phyloP scores from a whole-genome alignment of 2,113 vertebrate genomes.

The Emydura subglobosa region DNA sequence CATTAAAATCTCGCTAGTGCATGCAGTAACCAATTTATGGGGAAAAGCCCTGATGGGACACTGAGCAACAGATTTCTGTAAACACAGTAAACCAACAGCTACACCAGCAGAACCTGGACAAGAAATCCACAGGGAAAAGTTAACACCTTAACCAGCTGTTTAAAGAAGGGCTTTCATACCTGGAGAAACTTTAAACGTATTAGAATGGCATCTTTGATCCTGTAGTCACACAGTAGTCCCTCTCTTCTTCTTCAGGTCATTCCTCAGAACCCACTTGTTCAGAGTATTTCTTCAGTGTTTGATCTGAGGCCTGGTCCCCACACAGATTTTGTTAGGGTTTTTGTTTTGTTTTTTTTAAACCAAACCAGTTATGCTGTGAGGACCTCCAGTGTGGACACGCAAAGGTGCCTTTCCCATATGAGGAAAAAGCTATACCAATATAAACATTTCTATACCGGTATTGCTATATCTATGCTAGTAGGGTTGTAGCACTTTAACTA shows the following conservation, averaged over 20 bases:
- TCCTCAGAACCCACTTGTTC: background rate
- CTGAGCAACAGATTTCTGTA: background rate
- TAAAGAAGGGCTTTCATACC: background rate
- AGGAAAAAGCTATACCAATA: too few species aligned
- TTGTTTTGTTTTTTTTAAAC: background rate
- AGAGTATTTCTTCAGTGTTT: background rate
- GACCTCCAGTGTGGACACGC: too few species aligned
- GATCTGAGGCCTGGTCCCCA: background rate
- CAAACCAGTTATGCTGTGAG: too few species aligned
- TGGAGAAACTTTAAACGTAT: background rate
- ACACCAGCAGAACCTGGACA: background rate
- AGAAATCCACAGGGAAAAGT: background rate
- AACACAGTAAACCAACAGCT: background rate
- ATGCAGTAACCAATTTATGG: rapidly evolving
- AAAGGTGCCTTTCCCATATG: too few species aligned
- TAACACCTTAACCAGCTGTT: background rate
- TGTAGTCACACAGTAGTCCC: background rate
- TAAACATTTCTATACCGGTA: too few species aligned
- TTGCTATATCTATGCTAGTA: too few species aligned
- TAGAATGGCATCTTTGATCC: background rate
- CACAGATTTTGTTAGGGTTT: too few species aligned
- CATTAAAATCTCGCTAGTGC: background rate
- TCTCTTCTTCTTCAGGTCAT: background rate
- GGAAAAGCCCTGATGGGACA: background rate
- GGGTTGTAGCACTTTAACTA: too few species aligned